Base-by-base conservation (phyloP, 1,140 invertebrate genomes). In the Andricus grossulariae region DNA sequence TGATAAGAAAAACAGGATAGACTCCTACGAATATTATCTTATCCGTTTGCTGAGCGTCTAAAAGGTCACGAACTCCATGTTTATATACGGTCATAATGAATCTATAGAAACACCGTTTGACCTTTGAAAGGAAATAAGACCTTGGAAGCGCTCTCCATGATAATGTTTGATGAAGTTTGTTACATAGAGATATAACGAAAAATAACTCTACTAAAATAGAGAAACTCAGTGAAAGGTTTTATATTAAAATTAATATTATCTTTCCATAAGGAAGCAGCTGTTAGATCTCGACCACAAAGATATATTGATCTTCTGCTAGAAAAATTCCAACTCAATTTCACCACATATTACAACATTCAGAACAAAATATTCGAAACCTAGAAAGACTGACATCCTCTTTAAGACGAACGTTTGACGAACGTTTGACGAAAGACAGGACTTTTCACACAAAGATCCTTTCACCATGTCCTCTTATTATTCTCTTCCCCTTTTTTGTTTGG, bases 361-460 rank as follows among this genome's bases (percentile, higher is more conserved):
- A 45, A 45, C 7, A 45, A 1, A 45, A 45, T 45, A 45, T 45
- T 45, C 39, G 8, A 11, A 45, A 45, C 10, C 7, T 10, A 45
- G 10, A 45, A 45, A 45, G 39, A 45, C 39, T 45, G 6, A 45
- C 5, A 32, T 45, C 39, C 39, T 45, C 39, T 45, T 7, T 21
- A 57, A 8, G 55, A 57, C 55, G 55, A 57, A 57, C 21, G n/a
- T 54, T 54, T 4, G 55, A 57, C 55, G 55, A 57, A 57, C 21
- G n/a, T 54, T 54, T 4, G 18, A 54, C n/a, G 10, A 57, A 19
- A 55, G 39, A 45, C n/a, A n/a, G 19, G 19, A 57, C 19, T 57
- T n/a, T 3, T 18, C 13, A 10, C 19, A 57, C 13, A 11, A 57
- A 32, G 19, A 19, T 21, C 55, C 25, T 57, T 57, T 21, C 55